Base-by-base conservation (phyloP, 2,797 vertebrate genomes). In the Phoeniculus purpureus region DNA sequence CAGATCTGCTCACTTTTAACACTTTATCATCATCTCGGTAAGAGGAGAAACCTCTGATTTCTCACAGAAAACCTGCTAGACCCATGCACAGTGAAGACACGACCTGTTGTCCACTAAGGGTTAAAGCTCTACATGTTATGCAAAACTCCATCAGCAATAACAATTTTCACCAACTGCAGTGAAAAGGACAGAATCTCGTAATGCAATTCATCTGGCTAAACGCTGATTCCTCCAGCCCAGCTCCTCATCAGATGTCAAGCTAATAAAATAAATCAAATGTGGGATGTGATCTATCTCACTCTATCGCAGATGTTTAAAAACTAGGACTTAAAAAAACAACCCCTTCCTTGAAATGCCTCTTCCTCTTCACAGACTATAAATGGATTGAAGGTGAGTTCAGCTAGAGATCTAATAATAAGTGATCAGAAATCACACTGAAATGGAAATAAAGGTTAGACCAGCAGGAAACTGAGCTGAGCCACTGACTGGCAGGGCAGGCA, bases 381-480 rank as follows among this genome's bases (percentile, higher is more conserved):
- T n/a, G 47, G 56, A 90, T 93, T 90, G 68, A 92, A 94, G 72
- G 79, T 80, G 75, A 95, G 60, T 86, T 88, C 20, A 56, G 54
- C 77, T 45, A 75, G 32, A 62, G 43, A 67, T 65, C 56, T 79
- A 85, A 89, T 86, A 74, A 87, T 45, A 75, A 64, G 60, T n/a
- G 59, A 72, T 74, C 60, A 84, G 64, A 73, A 91, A 84, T 74
- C 37, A 29, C 64, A 61, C 77, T 74, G 78, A 88, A 91, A 93
- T 90, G 59, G 83, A 92, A 93, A 70, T 78, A 88, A 88, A 94
- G 84, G 78, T 81, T 91, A 43, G 13, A 92, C 68, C 22, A 48
- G 87, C 72, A 88, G 81, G 85, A 90, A 92, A 85, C 65, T 72
- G 26, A 90, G 75, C 80, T 75, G 48, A 82, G 72, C 72, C 86